Evolutionary conservation across 2,888 invertebrate genomes (phyloP), one percentile per base, ranked within the genome.

Genomic region (Trisateles emortualis): DNA sequence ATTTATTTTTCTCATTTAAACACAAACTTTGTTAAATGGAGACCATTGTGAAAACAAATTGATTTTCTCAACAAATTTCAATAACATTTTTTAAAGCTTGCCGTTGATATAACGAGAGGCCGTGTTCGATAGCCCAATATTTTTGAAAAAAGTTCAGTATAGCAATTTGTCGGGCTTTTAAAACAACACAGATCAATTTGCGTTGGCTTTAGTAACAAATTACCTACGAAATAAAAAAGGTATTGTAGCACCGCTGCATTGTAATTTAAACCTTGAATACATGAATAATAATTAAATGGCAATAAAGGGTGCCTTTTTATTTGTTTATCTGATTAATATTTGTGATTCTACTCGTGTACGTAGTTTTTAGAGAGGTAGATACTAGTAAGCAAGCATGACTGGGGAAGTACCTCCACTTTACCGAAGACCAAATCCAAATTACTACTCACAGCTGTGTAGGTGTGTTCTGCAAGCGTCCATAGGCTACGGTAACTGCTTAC

Each of bases 31-130:
- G 35, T 10, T 32, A 32, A 43, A 39, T 17, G 5, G 22, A 0
- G 9, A 22, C 17, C 16, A 16, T 44, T 35, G n/a, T 35, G 16
- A 11, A 26, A 26, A 32, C 11, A 32, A 36, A 45, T 9, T 11
- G 16, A n/a, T 36, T 35, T 22, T 9, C 24, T 10, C 16, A 16
- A 26, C 24, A 43, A 10, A 14, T 43, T 9, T 4, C 22, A 3
- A 43, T 33, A 0, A 8, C 1, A 44, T 5, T 10, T 43, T 35
- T 32, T 24, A 35, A 35, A 35, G 44, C 16, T 44, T 24, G 24
- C 2, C 22, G 5, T 16, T 17, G 4, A 17, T 3, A 9, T n/a
- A n/a, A n/a, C n/a, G n/a, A 19, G 38, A 3, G 38, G 10, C 16
- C 16, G 10, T 35, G 13, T 13, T 35, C 35, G 16, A 16, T 35